Evolutionary conservation across 2,797 vertebrate species (phyloP).

Genomic region (Philypnodon macrostomus): DNA sequence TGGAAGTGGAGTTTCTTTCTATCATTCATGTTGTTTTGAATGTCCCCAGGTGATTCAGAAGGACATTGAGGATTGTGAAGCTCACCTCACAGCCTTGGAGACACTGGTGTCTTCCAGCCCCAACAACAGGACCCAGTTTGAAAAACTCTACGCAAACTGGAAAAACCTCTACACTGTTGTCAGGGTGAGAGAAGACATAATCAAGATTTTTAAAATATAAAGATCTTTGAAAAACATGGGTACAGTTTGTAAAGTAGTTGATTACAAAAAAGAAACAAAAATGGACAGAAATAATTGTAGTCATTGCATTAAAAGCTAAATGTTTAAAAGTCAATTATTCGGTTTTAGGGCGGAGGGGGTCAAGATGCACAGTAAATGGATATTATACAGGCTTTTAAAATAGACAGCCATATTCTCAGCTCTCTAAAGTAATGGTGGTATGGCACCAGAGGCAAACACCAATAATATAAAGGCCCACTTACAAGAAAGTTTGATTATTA

Average conservation of each 20-base stretch:
- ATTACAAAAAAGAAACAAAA: too few species aligned
- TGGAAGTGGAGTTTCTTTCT: too few species aligned
- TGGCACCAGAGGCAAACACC: not conserved
- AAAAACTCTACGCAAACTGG: constrained; percentile 75
- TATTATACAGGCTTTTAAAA: too few species aligned
- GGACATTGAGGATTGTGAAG: constrained; percentile 80
- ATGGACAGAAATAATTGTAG: too few species aligned
- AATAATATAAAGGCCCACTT: not conserved
- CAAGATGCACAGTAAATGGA: too few species aligned
- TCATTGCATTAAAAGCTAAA: too few species aligned
- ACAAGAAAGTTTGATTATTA: not conserved
- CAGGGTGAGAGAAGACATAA: constrained; percentile 70
- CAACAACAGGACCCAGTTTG: constrained; percentile 76
- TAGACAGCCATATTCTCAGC: not conserved
- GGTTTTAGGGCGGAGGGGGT: too few species aligned
- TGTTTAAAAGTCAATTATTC: too few species aligned
- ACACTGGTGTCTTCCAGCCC: constrained; percentile 77
- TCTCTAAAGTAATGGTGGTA: not conserved
- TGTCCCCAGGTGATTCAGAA: constrained; percentile 80
- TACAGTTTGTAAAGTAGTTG: too few species aligned
- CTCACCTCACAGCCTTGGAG: constrained; percentile 77
- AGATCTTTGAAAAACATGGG: too few species aligned
- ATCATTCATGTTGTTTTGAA: not conserved
- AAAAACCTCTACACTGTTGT: constrained; percentile 75
- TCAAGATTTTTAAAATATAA: too few species aligned